phyloP scores from a whole-genome alignment of 2,797 vertebrate species.

The Meda fulgida region DNA sequence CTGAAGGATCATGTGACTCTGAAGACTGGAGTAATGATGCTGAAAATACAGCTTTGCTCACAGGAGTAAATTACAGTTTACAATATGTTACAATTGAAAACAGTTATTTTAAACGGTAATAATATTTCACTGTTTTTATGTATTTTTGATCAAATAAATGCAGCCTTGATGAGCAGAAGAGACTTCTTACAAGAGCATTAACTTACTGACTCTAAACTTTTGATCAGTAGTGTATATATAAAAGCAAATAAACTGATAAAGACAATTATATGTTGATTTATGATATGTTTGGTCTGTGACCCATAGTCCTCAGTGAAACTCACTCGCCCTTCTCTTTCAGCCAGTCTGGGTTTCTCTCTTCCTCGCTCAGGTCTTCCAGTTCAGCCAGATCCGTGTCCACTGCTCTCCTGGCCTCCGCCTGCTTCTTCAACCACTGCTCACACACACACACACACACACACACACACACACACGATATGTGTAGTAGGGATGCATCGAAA shows the following conservation, averaged over 20 bases:
- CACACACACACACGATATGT: neutral
- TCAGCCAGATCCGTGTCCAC: slow-evolving; percentile 78
- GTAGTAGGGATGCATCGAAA: too few species aligned
- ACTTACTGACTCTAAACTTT: neutral
- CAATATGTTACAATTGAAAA: too few species aligned
- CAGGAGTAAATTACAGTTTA: too few species aligned
- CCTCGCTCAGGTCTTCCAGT: slow-evolving; percentile 85
- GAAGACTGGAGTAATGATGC: too few species aligned
- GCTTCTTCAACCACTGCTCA: slow-evolving; percentile 88
- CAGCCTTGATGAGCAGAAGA: too few species aligned
- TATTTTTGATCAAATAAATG: neutral
- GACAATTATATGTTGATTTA: neutral
- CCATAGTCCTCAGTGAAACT: slow-evolving; percentile 64
- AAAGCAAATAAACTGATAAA: neutral
- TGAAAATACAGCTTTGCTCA: too few species aligned
- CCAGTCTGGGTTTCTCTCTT: slow-evolving; percentile 93
- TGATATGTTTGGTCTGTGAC: neutral
- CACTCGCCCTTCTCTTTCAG: slow-evolving; percentile 95
- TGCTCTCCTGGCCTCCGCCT: slow-evolving; percentile 84
- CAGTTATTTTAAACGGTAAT: neutral
- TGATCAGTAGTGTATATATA: neutral
- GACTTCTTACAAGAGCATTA: neutral
- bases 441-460: slow-evolving; percentile 5
- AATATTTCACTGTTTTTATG: neutral
- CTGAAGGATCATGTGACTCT: too few species aligned